Evolutionary conservation across 1,140 invertebrate species (phyloP).

Genomic region (Lordiphosa stackelbergi): DNA sequence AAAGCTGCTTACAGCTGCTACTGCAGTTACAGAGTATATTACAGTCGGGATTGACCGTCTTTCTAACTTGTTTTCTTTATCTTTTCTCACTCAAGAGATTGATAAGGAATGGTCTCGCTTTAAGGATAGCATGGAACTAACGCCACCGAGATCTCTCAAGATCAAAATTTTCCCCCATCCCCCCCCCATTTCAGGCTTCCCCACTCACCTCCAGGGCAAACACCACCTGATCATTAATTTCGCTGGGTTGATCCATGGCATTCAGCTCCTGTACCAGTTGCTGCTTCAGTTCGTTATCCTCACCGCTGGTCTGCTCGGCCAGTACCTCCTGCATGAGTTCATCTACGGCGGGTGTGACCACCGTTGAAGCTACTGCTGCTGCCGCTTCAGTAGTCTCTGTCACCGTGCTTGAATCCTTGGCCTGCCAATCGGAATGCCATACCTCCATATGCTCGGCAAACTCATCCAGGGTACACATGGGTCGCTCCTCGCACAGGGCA

Average conservation of each 20-base stretch:
- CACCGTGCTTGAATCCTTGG: neutral
- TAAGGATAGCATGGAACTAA: no score
- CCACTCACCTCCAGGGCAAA: conserved; percentile 25
- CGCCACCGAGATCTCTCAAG: no score
- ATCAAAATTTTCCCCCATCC: no score
- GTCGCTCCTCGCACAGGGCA: conserved; percentile 60
- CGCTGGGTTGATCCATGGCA: conserved; percentile 23
- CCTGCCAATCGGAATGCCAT: conserved; percentile 64
- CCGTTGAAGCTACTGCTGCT: neutral
- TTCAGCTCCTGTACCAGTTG: conserved; percentile 55
- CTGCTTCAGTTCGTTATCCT: conserved; percentile 58
- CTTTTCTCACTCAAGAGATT: no score
- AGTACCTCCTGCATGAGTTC: conserved; percentile 65
- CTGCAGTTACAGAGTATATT: no score
- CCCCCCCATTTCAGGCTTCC: no score
- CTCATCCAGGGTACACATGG: conserved; percentile 57
- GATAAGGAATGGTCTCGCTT: no score
- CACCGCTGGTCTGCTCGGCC: conserved; percentile 48
- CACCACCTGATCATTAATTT: conserved; percentile 6
- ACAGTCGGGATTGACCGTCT: no score
- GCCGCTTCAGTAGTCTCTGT: neutral
- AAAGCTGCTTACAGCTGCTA: no score
- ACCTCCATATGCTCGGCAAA: conserved; percentile 67
- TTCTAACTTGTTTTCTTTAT: no score
- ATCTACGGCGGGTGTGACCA: conserved; percentile 32